Evolutionary conservation across 2,113 vertebrate species (phyloP), one percentile per base, ranked within the genome.

Genomic region (Colossoma macropomum): DNA sequence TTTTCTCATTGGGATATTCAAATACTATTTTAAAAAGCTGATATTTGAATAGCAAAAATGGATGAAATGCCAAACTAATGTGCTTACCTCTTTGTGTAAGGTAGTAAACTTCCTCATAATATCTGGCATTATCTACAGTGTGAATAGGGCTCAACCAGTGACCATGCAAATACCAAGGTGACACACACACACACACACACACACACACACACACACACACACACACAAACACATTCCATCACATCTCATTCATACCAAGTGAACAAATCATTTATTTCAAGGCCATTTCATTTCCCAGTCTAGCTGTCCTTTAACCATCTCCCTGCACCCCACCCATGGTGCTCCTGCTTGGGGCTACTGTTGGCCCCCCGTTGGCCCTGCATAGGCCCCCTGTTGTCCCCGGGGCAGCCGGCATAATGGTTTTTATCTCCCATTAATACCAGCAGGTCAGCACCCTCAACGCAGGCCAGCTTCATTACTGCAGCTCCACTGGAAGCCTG

Each of bases 391-490:
- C 62, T 41, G 62, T 71, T 73, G 72, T 60, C 70, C 48, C 65
- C 66, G 16, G 34, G 82, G 82, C 89, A 89, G 84, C 87, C 87
- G 88, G 38, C 34, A 89, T 93, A 93, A 93, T 93, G 87, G 88
- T 87, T 93, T 91, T 90, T 87, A 91, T 93, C 95, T 92, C 93
- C 91, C 91, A 86, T 89, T 92, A 89, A 93, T 92, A 92, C 93
- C 93, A 92, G 86, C 83, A 79, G 95, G 95, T 95, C 95, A 95
- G 91, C 93, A 94, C 94, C 88, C 90, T 80, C 87, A 86, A 88
- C 86, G 79, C 93, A 88, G 89, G 88, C 90, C 83, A 21, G 90
- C 82, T 93, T 95, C 93, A 94, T 96, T 95, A 93, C 94, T 90
- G 90, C 80, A 92, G 94, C 93, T 88, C 95, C 90, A 91, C 72